Evolutionary conservation across 1,140 invertebrate species (phyloP).

Genomic region (Aphelenchoides avenae): DNA sequence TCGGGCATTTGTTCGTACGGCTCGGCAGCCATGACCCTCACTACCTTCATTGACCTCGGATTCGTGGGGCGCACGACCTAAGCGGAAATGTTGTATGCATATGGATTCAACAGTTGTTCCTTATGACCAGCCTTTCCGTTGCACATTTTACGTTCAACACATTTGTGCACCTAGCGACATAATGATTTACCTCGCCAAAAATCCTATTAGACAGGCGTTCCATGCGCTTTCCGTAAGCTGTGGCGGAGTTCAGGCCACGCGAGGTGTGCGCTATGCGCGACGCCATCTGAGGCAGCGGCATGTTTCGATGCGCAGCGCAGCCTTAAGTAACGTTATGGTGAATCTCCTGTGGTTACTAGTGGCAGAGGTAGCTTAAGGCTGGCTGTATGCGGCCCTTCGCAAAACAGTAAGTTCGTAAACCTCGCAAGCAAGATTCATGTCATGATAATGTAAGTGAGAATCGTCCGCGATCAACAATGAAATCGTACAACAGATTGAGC

Average conservation of each 20-base stretch:
- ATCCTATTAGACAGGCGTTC: constrained; percentile 51
- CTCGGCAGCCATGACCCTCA: constrained; percentile 53
- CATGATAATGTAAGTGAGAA: too few species aligned
- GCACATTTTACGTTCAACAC: neutral
- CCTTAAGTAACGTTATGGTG: too few species aligned
- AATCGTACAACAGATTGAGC: too few species aligned
- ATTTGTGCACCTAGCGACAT: constrained; percentile 20
- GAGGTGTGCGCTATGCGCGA: constrained; percentile 35
- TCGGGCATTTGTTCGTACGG: constrained; percentile 51
- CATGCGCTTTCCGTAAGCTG: constrained; percentile 57
- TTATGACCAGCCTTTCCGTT: neutral
- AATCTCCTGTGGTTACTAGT: too few species aligned
- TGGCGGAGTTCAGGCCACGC: constrained; percentile 33
- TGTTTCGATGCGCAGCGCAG: too few species aligned
- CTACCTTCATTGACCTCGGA: constrained; percentile 44
- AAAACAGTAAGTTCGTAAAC: too few species aligned
- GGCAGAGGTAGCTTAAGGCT: too few species aligned
- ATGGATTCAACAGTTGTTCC: constrained; percentile 23
- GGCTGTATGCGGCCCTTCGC: too few species aligned
- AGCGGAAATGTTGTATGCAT: constrained; percentile 9
- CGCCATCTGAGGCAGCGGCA: too few species aligned
- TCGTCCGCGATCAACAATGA: too few species aligned
- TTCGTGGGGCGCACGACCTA: constrained; percentile 28
- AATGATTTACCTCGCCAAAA: constrained; percentile 50
- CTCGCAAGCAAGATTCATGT: too few species aligned